Evolutionary conservation across 2,888 invertebrate species (phyloP), one percentile per base, ranked within the genome.

Genomic region (Acanthoscelides obtectus): DNA sequence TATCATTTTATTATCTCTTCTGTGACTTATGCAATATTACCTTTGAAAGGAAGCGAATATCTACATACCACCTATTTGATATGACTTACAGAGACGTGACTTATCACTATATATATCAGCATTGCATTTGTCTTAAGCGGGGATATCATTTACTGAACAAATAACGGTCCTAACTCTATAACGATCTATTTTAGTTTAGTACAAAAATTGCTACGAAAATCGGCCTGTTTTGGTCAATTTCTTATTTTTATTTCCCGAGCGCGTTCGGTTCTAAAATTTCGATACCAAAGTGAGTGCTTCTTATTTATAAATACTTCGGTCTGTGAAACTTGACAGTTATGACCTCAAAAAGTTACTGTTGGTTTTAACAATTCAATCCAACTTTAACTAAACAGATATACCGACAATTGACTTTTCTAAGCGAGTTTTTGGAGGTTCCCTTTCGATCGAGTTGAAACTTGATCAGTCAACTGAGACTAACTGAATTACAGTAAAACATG

Each of bases 281-380:
- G 19, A 22, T 21, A 22, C 20, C 20, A 22, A 67, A 22, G 20
- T 22, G 22, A n/a, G 64, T 75, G 73, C 78, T 78, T 77, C 79
- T 79, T 77, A 79, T 79, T 79, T 78, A 78, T 78, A 75, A 79
- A 80, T 80, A 73, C 71, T 75, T 76, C 72, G 72, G 76, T 80
- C 82, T 80, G 80, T 81, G 77, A 22, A 82, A 82, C 80, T 82
- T 83, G 82, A 82, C 82, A 81, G 77, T 76, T 75, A 82, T 84
- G 85, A 85, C 85, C 85, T 85, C 85, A 85, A 85, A 85, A 85
- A 83, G 84, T 83, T 84, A 85, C 85, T 84, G 84, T 85, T 85
- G 85, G 84, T 85, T 85, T 85, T 84, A 84, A 85, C 84, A 85
- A 85, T 85, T 85, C 84, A 80, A 45, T 80, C 80, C 80, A 83